These are phyloP conservation scores for Chauna torquata DNA, from an alignment of 2,113 vertebrate species.

Conservation along the genomic window DNA sequence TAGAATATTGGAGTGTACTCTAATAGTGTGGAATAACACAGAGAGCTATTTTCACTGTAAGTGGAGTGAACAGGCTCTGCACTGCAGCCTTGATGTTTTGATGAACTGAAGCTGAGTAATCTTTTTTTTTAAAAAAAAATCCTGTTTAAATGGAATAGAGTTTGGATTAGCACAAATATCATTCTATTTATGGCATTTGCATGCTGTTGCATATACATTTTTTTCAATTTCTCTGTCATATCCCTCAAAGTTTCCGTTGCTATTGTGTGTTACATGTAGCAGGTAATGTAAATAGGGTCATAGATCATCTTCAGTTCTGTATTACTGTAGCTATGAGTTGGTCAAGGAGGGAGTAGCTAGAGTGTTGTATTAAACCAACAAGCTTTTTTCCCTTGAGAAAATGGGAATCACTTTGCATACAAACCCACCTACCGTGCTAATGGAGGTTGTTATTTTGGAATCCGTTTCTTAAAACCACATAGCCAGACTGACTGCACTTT, in stretches of 20 bases:
- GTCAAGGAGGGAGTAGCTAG: neutral
- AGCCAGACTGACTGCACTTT: slow-evolving; percentile 32
- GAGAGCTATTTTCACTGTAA: neutral
- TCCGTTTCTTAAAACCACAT: slow-evolving; percentile 35
- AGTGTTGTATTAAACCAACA: slow-evolving; percentile 1
- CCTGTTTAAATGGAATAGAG: neutral
- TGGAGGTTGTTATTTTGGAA: slow-evolving; percentile 40
- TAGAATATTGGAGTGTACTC: neutral
- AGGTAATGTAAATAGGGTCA: neutral
- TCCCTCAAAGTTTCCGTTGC: neutral
- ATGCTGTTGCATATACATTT: neutral
- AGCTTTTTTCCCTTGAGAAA: slow-evolving; percentile 13
- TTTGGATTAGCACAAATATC: neutral
- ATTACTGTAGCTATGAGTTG: slow-evolving; percentile 3
- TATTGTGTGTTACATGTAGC: neutral
- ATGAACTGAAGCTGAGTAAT: neutral
- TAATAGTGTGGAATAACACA: neutral
- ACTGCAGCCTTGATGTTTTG: neutral
- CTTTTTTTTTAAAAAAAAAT: neutral
- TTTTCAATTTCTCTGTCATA: neutral
- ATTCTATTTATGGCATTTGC: neutral
- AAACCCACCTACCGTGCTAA: slow-evolving; percentile 37
- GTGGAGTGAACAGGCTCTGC: neutral
- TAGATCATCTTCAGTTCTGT: neutral
- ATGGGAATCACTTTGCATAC: slow-evolving; percentile 44